Evolutionary conservation across 1,140 invertebrate species (phyloP).

Genomic region (Dryas iulia): DNA sequence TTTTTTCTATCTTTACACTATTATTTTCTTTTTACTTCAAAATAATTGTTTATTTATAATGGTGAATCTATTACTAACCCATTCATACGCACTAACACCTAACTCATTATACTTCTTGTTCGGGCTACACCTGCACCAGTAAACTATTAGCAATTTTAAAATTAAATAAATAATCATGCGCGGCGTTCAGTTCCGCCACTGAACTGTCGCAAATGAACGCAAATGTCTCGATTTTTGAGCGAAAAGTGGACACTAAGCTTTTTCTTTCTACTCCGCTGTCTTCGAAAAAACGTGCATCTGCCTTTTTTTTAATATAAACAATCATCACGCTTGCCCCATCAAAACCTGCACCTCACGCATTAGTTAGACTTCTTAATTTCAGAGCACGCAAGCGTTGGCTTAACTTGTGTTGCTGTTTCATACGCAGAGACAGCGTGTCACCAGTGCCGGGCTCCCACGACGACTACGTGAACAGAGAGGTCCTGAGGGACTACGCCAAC

Average conservation of each 20-base stretch:
- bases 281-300: no score
- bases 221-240: no score
- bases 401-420: constrained; percentile 74
- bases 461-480: constrained; percentile 76
- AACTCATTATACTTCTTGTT: constrained; percentile 2
- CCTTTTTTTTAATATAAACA: neutral
- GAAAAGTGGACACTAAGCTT: no score
- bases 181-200: no score
- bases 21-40: neutral
- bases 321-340: constrained; percentile 30
- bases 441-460: constrained; percentile 66
- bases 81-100: constrained; percentile 27
- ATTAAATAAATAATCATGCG: no score
- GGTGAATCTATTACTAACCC: constrained; percentile 1
- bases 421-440: constrained; percentile 77
- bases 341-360: constrained; percentile 48
- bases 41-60: constrained; percentile 18
- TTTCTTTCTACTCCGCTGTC: no score
- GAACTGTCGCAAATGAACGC: no score
- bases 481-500: constrained; percentile 73
- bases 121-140: neutral
- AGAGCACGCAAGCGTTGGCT: constrained; percentile 63
- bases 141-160: neutral
- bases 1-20: neutral
- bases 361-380: constrained; percentile 62